phyloP scores from a whole-genome alignment of 2,113 vertebrate genomes.

The Echinops telfairi region DNA sequence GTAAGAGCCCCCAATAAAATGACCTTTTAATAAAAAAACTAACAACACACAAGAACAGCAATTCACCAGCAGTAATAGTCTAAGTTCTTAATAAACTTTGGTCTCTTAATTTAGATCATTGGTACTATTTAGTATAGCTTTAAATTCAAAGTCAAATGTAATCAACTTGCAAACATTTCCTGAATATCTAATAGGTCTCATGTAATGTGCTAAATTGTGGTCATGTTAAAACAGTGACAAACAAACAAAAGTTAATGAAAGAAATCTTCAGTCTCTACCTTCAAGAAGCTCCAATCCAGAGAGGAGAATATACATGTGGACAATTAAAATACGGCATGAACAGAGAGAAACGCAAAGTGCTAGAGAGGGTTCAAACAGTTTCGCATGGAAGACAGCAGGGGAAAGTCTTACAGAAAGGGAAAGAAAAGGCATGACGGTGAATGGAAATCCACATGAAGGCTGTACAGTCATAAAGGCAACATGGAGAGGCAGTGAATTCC shows the following conservation, averaged over 20 bases:
- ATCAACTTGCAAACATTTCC: slow-evolving; percentile 19
- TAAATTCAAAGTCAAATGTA: neutral
- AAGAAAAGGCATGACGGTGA: neutral
- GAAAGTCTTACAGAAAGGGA: neutral
- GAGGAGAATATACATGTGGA: slow-evolving; percentile 34
- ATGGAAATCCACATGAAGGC: slow-evolving; percentile 12
- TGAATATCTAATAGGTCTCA: neutral
- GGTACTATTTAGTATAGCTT: neutral
- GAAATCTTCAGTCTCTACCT: neutral
- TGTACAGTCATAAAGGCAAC: neutral
- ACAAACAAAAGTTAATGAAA: neutral
- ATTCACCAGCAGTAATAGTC: neutral
- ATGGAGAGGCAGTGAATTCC: neutral
- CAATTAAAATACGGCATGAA: neutral
- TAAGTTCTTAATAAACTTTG: neutral
- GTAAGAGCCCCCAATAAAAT: too few relatives aligned
- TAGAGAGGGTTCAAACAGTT: neutral
- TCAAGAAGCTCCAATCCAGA: neutral
- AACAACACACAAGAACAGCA: neutral
- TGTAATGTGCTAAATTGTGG: neutral
- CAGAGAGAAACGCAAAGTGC: neutral
- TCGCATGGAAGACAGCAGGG: neutral
- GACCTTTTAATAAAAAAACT: too few relatives aligned
- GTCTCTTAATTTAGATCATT: neutral
- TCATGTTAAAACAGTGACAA: neutral